A percentile compares a stretch with the other conserved stretches of the same genome.
These are phyloP conservation scores for Sycophila texana DNA, from an alignment of 2,888 invertebrate species.

Conservation along the genomic window DNA sequence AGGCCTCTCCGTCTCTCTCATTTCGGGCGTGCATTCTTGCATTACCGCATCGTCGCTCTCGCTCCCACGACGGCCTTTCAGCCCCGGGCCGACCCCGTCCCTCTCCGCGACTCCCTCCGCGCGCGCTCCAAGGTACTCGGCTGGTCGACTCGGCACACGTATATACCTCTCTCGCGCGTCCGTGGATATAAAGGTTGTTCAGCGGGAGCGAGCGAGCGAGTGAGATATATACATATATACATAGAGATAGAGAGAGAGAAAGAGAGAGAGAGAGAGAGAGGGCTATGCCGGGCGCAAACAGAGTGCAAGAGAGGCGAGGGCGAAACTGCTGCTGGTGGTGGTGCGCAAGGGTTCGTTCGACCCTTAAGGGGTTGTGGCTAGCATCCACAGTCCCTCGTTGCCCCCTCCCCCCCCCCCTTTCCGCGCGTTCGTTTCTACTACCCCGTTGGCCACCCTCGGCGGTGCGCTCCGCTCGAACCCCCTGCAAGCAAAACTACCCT, in stretches of 20 bases:
- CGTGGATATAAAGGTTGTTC: slow-evolving; percentile 73
- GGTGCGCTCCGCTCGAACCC: slow-evolving; percentile 59
- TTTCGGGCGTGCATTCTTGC: slow-evolving; percentile 56
- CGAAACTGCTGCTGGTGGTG: slow-evolving; percentile 58
- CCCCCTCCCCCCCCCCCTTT: slow-evolving; percentile 60
- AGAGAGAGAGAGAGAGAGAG: slow-evolving; percentile 54
- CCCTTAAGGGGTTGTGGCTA: slow-evolving; percentile 76
- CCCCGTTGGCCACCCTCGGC: slow-evolving; percentile 68
- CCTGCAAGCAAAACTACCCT: slow-evolving; percentile 73
- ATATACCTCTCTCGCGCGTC: background rate
- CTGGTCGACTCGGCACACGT: slow-evolving; percentile 24
- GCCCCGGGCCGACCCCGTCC: slow-evolving; percentile 26
- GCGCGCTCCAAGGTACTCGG: slow-evolving; percentile 11
- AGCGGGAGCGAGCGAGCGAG: slow-evolving; percentile 57
- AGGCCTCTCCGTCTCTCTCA: slow-evolving; percentile 57
- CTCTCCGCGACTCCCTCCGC: slow-evolving; percentile 12
- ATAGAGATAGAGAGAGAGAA: slow-evolving; percentile 53
- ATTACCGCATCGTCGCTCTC: slow-evolving; percentile 56
- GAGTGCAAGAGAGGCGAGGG: slow-evolving; percentile 46
- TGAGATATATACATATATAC: too few relatives aligned
- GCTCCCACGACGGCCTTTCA: slow-evolving; percentile 21
- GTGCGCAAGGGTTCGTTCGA: slow-evolving; percentile 73
- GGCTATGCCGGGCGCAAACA: slow-evolving; percentile 28
- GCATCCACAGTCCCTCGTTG: slow-evolving; percentile 67
- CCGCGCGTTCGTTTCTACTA: slow-evolving; percentile 59